Evolutionary conservation across 2,113 vertebrate genomes (phyloP).

Genomic region (Thymallus thymallus): DNA sequence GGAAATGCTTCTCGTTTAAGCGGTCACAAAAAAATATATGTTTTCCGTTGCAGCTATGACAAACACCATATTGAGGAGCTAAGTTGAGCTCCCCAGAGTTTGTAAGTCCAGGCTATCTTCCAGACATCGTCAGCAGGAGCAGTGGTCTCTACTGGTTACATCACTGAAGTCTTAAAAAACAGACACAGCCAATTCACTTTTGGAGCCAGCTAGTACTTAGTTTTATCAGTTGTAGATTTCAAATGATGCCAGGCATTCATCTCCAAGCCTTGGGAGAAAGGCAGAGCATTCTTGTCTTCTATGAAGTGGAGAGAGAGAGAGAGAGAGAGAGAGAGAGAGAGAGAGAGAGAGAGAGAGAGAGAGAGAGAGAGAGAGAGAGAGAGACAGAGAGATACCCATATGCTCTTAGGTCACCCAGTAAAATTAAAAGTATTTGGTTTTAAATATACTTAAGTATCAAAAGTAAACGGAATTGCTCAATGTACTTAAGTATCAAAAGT

Average conservation of each 20-base stretch:
- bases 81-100: background rate
- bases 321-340: too few relatives aligned
- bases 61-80: background rate
- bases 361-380: too few relatives aligned
- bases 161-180: constrained; percentile 14
- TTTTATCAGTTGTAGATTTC: constrained; percentile 39
- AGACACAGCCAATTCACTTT: constrained; percentile 28
- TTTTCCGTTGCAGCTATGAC: background rate
- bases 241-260: constrained; percentile 20
- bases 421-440: too few relatives aligned
- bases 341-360: too few relatives aligned
- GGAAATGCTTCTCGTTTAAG: background rate
- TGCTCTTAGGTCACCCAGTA: too few relatives aligned
- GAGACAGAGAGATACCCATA: background rate
- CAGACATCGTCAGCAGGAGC: background rate
- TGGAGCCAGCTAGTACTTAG: constrained; percentile 25
- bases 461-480: too few relatives aligned
- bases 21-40: background rate
- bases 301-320: constrained; percentile 27
- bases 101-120: background rate
- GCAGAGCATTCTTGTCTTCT: constrained; percentile 16
- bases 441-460: too few relatives aligned
- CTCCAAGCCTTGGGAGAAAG: constrained; percentile 3
- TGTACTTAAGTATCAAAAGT: too few relatives aligned
- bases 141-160: background rate